Percentiles rank a stretch among this genome's conserved stretches.
Evolutionary conservation across 35 echinoderm and acorn worm species (phyloP).

Genomic region (Apostichopus japonicus): DNA sequence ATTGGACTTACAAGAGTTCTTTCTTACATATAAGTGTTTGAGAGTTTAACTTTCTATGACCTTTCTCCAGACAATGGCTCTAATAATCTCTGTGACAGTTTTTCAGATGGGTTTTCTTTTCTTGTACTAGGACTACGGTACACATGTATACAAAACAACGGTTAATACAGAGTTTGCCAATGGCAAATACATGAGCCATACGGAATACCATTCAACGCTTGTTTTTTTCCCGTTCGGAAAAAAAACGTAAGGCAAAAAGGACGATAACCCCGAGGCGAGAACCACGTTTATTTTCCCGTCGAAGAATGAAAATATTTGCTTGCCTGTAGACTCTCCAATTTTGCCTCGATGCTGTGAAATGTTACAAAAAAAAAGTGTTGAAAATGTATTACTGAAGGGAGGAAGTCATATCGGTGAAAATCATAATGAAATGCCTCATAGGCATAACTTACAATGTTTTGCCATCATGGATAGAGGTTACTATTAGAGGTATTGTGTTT

Average conservation of each 20-base stretch:
- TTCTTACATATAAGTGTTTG: no score
- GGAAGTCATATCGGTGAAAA: not conserved
- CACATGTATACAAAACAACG: not conserved
- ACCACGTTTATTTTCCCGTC: not conserved
- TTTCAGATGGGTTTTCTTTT: no score
- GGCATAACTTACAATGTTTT: constrained; percentile 53
- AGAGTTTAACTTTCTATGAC: not conserved
- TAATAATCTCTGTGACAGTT: not conserved
- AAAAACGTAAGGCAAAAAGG: not conserved
- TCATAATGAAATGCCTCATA: constrained; percentile 41
- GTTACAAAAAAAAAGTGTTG: constrained; percentile 17
- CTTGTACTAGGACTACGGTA: no score
- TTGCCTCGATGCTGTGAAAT: not conserved
- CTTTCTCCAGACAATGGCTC: not conserved
- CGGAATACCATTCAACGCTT: not conserved
- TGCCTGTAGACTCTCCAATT: not conserved
- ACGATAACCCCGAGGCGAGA: not conserved
- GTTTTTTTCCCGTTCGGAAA: not conserved
- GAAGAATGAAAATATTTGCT: constrained; percentile 39
- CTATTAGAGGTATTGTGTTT: constrained; percentile 44
- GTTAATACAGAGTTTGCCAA: not conserved
- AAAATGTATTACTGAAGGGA: constrained; percentile 5
- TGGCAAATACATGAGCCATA: not conserved
- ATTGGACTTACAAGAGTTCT: no score
- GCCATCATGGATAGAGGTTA: constrained; percentile 10